Percentiles rank a stretch among this genome's conserved stretches.
phyloP scores from a whole-genome alignment of 2,797 vertebrate species.

The Dallia pectoralis region DNA sequence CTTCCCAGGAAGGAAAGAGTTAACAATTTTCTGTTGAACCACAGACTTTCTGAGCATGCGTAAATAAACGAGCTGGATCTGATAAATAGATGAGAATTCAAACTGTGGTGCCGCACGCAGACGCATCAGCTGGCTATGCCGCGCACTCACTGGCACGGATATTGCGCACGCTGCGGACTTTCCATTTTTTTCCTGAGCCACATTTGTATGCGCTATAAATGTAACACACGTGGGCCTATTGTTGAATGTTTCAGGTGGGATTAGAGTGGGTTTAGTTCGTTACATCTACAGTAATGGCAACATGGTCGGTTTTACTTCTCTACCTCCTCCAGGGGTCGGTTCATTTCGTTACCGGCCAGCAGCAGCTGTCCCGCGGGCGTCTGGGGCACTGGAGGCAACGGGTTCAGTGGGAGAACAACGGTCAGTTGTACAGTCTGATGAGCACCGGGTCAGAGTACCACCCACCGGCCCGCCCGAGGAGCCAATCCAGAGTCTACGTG shows the following conservation, averaged over 20 bases:
- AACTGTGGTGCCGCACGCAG: conserved; percentile 25
- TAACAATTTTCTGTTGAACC: conserved; percentile 53
- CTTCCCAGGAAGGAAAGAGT: conserved; percentile 53
- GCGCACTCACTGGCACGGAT: conserved; percentile 36
- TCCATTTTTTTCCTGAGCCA: conserved; percentile 16
- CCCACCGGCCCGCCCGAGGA: conserved; percentile 53
- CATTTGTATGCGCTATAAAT: conserved; percentile 23
- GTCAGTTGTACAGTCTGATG: conserved; percentile 74
- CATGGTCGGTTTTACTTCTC: conserved; percentile 55
- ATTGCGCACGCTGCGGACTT: conserved; percentile 34
- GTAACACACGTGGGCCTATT: conserved; percentile 18
- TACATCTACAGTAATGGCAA: conserved; percentile 62
- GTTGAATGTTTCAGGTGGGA: conserved; percentile 16
- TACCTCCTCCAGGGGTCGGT: conserved; percentile 60
- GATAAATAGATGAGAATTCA: conserved; percentile 50
- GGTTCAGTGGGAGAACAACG: conserved; percentile 79
- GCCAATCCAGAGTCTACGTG: conserved; percentile 59
- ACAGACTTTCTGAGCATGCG: conserved; percentile 45
- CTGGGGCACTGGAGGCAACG: conserved; percentile 71
- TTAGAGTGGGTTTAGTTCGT: neutral
- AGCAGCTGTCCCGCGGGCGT: conserved; percentile 43
- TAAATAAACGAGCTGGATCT: conserved; percentile 53
- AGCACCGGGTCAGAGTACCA: conserved; percentile 74
- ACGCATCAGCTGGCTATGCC: conserved; percentile 53
- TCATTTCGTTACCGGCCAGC: conserved; percentile 55